phyloP scores from a whole-genome alignment of 2,888 invertebrate genomes.

The Drosophila subsilvestris region DNA sequence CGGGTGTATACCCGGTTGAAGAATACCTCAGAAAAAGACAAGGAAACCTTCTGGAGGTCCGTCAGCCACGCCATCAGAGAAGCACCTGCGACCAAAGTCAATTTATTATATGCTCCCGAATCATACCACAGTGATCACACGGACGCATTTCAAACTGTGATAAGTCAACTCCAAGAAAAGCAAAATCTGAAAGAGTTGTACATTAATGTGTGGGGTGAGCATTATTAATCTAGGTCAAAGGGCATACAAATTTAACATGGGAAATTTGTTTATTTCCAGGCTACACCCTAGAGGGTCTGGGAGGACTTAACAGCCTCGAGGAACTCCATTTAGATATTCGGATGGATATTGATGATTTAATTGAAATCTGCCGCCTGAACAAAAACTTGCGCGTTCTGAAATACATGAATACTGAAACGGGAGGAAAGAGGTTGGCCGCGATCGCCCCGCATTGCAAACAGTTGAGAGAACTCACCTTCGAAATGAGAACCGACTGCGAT shows the following conservation, averaged over 20 bases:
- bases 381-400: neutral
- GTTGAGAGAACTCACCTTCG: neutral
- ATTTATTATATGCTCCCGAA: slow-evolving; percentile 7
- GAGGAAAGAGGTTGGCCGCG: slow-evolving; percentile 2
- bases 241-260: too few relatives aligned
- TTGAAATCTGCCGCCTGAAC: slow-evolving; percentile 1
- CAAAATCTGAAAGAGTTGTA: neutral
- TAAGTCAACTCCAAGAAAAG: slow-evolving; percentile 4
- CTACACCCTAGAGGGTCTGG: slow-evolving; percentile 4
- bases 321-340: neutral
- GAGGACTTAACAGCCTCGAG: neutral
- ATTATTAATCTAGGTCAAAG: neutral
- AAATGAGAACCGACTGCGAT: neutral
- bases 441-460: slow-evolving; percentile 5
- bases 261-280: too few relatives aligned
- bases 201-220: slow-evolving; percentile 2
- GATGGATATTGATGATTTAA: slow-evolving; percentile 5
- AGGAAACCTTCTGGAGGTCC: neutral
- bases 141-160: slow-evolving; percentile 10
- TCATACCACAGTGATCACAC: neutral
- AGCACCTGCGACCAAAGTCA: neutral
- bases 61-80: neutral
- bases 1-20: neutral
- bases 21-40: neutral
- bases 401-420: neutral